These are phyloP conservation scores for Erpornis zantholeuca DNA, from an alignment of 2,113 vertebrate species.

Conservation along the genomic window DNA sequence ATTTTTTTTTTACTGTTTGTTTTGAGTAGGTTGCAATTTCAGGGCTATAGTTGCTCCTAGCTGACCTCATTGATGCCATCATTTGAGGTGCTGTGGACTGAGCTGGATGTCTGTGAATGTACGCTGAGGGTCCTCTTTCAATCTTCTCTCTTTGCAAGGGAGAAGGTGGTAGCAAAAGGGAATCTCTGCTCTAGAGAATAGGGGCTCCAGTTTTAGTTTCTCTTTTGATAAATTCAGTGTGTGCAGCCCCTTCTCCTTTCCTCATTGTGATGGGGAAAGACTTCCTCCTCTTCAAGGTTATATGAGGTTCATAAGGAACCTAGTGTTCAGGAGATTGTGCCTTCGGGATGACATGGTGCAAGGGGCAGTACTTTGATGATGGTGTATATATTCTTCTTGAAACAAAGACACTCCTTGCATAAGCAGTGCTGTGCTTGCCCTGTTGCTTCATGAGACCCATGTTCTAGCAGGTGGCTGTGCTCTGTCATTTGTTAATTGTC, in stretches of 20 bases:
- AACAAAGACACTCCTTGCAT: not conserved
- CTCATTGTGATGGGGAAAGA: not conserved
- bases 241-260: not conserved
- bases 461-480: not conserved
- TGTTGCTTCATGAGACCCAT: not conserved
- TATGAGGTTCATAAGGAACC: not conserved
- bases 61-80: not conserved
- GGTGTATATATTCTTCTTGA: not conserved
- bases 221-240: not conserved
- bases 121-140: not conserved
- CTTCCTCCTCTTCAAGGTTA: not conserved
- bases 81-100: not conserved
- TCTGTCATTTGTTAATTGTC: not conserved
- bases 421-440: not conserved
- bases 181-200: not conserved
- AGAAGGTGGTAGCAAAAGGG: not conserved
- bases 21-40: not conserved
- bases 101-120: not conserved
- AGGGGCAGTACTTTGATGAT: not conserved
- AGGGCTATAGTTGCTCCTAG: not conserved
- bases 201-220: not conserved
- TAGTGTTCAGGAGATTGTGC: not conserved
- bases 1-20: not conserved
- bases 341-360: not conserved
- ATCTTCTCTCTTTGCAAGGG: not conserved